A percentile compares a stretch with the other conserved stretches of the same genome.
Conservation (phyloP, 2,888 invertebrate genomes). For the Drosophila multiciliata region DNA sequence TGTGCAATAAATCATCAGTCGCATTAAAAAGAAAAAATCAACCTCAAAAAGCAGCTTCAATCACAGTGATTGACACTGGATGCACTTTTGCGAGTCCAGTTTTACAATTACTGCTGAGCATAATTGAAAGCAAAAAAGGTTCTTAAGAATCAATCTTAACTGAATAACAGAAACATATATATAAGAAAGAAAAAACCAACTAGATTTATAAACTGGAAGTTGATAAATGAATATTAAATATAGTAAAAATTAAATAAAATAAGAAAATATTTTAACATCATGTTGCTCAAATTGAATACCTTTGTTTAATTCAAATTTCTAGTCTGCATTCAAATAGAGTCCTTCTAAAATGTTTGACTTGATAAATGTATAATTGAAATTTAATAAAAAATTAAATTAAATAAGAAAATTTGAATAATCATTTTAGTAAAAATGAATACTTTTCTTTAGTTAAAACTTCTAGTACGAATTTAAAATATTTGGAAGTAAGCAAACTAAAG, state of each 20-base stretch:
- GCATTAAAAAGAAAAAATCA: conserved; percentile 30
- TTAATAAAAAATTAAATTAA: not conserved
- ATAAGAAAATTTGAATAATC: not conserved
- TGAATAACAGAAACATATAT: not conserved
- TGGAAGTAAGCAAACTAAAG: not conserved
- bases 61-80: not conserved
- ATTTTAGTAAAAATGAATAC: not conserved
- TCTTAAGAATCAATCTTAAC: not conserved
- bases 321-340: too few species aligned
- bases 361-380: not conserved
- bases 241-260: not conserved
- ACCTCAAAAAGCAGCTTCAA: conserved; percentile 15
- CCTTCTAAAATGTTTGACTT: too few species aligned
- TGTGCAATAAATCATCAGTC: conserved; percentile 64
- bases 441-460: not conserved
- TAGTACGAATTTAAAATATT: not conserved
- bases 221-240: not conserved
- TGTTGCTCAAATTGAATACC: not conserved
- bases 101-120: not conserved
- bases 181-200: not conserved
- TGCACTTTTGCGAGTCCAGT: conserved; percentile 3
- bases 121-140: not conserved
- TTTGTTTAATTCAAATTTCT: not conserved
- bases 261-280: not conserved
- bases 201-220: not conserved